Percentiles rank a stretch among this genome's conserved stretches.
phyloP scores from a whole-genome alignment of 2,113 vertebrate species.

The Aptenodytes forsteri region DNA sequence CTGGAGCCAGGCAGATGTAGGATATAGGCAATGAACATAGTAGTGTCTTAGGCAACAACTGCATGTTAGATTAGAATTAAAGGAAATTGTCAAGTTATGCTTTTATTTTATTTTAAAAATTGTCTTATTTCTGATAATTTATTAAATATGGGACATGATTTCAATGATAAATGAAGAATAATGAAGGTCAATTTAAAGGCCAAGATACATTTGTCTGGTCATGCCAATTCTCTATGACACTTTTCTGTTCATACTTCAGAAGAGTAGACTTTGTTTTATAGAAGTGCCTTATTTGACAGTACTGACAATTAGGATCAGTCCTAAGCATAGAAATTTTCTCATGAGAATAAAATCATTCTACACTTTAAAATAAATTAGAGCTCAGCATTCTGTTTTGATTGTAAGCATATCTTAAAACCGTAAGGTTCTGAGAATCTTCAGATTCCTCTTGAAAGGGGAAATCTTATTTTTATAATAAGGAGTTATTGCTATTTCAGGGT shows the following conservation, averaged over 20 bases:
- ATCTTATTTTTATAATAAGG: not conserved
- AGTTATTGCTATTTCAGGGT: not conserved
- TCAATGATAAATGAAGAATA: not conserved
- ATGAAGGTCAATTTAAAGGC: not conserved
- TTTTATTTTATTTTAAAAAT: not conserved
- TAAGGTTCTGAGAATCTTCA: not conserved
- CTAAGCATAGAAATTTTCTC: not conserved
- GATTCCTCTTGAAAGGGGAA: not conserved
- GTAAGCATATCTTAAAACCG: not conserved
- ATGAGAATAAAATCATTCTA: not conserved
- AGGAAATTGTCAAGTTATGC: not conserved
- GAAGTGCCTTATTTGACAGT: not conserved
- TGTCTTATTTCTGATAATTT: not conserved
- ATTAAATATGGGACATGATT: not conserved
- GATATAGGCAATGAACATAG: not conserved
- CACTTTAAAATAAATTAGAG: not conserved
- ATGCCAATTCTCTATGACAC: not conserved
- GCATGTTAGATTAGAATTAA: not conserved
- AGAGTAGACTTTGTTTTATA: not conserved
- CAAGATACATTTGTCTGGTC: not conserved
- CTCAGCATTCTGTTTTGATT: not conserved
- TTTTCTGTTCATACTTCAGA: not conserved
- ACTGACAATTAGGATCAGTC: not conserved
- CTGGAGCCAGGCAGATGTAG: not conserved
- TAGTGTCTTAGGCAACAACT: not conserved